Base-by-base conservation (phyloP, 2,888 invertebrate genomes). In the Platerodrilus igneus region DNA sequence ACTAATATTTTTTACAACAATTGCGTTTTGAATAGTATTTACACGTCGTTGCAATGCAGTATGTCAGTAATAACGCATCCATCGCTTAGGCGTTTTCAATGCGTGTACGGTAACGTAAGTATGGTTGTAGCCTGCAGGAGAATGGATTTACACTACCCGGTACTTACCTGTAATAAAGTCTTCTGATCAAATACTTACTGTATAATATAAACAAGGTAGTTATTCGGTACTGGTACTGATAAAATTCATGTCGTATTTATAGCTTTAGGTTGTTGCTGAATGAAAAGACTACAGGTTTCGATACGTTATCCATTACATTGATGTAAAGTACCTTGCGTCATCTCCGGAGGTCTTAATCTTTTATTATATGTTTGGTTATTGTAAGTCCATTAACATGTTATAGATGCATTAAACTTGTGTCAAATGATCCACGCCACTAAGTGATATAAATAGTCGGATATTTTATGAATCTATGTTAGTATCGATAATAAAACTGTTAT, bases 391-490 rank as follows among this genome's bases (percentile, higher is more conserved):
- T 49, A 45, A 47, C 40, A 48, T 36, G 45, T 47, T 47, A 51
- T 45, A 39, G 45, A 39, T 38, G 42, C 47, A 51, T 49, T 51
- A 51, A 47, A 51, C 27, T 38, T 35, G 44, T 50, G 47, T 45
- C 28, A 37, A n/a, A n/a, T n/a, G 37, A 49, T 41, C 39, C 45
- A 35, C 37, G 34, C 39, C 36, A 42, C 36, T 37, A 44, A 49
- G 45, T 48, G 54, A 48, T 54, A 52, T 54, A 50, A 52, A 52
- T 48, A 51, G 47, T 45, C 42, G 47, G 47, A 45, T 43, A 48
- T 54, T 55, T 50, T 55, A 53, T 48, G 56, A 53, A 53, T 52
- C 52, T 51, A 34, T 47, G 53, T 55, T 58, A 55, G 55, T 56
- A 50, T 47, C 49, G 48, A 52, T 50, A 57, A 54, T 58, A 56